A percentile compares a stretch with the other conserved stretches of the same genome.
These are phyloP conservation scores for Diphyllodes magnificus DNA, from an alignment of 2,113 vertebrate genomes.

Conservation along the genomic window DNA sequence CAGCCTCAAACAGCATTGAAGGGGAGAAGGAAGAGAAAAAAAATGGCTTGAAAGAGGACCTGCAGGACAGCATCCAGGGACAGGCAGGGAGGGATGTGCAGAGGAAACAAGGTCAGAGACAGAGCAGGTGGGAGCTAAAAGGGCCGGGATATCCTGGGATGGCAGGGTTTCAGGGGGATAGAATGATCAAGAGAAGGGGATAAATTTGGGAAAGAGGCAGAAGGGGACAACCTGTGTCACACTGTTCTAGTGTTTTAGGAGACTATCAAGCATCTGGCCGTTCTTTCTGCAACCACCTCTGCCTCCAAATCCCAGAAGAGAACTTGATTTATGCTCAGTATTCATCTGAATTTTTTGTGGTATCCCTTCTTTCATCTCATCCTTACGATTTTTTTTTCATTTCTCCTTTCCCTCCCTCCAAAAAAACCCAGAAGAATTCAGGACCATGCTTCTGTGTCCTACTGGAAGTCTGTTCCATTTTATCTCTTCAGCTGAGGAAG, in stretches of 20 bases:
- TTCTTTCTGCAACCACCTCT: neutral
- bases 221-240: neutral
- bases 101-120: neutral
- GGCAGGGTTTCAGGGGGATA: neutral
- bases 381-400: neutral
- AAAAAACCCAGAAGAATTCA: neutral
- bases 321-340: neutral
- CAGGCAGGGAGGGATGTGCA: neutral
- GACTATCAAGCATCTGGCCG: neutral
- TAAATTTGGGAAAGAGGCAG: neutral
- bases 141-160: neutral
- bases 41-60: neutral
- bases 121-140: neutral
- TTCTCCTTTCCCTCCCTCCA: neutral
- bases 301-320: neutral
- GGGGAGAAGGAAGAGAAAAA: neutral
- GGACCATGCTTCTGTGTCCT: neutral
- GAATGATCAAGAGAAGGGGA: neutral
- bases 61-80: neutral
- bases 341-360: neutral
- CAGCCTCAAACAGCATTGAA: neutral
- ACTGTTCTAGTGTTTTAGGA: neutral
- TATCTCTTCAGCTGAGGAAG: neutral
- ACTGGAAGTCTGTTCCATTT: neutral
- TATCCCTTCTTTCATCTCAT: neutral